Evolutionary conservation across 92 coral and sea anemone genomes (phyloP), one percentile per base, ranked within the genome.

Genomic region (Phymanthus crucifer): DNA sequence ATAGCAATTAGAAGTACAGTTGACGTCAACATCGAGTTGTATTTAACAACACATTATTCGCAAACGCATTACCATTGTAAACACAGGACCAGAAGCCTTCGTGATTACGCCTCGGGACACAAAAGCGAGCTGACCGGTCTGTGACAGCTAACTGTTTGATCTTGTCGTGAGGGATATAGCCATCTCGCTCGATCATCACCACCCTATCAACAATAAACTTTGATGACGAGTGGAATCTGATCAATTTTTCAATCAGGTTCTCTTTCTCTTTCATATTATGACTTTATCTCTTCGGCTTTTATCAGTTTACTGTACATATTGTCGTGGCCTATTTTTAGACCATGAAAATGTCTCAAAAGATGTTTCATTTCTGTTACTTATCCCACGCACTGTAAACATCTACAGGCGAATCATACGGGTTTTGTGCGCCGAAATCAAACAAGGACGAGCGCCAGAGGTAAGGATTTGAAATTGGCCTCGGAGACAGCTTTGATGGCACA

Each of bases 31-130:
- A 67, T 45, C 10, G 75, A 43, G 31, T 70, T n/a, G 26, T 67
- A 48, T 43, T 70, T 79, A 67, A 50, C 78, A 50, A 74, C 27
- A 47, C 45, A 27, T 14, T 50, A 46, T 79, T 79, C 83, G 34
- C 57, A 24, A 46, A 34, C 50, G 83, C 75, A 79, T 79, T 79
- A 79, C 67, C 73, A 67, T 32, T 66, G 83, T 69, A 79, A 79
- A 79, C 83, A 79, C 29, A 6, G n/a, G 27, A 66, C 52, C 40
- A 65, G 34, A 19, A 78, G 61, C 27, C 73, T 78, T 40, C 73
- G 67, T 27, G 45, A 34, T 18, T 36, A 47, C 40, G 81, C 68
- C 61, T 65, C 10, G 38, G 35, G 68, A 36, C 24, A 77, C 81
- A 77, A 77, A 77, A 64, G 81, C 81, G 7, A 32, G 37, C 37